Conservation (phyloP, 1,140 invertebrate species). For the Theocolax elegans region DNA sequence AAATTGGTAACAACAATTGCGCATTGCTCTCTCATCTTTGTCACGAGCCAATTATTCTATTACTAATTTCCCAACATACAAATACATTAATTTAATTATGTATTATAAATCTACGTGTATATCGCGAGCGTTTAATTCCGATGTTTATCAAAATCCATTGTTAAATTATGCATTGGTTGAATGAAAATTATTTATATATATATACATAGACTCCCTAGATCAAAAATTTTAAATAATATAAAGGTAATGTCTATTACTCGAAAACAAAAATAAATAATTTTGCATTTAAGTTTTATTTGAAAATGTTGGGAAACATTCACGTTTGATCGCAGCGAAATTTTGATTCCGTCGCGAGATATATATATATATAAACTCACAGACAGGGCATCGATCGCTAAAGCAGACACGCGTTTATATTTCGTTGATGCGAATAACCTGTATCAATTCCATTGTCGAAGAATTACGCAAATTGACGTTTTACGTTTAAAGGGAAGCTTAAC, state of each 20-base stretch:
- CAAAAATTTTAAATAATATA: too few relatives aligned
- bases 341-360: too few relatives aligned
- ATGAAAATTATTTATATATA: too few relatives aligned
- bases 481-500: neutral
- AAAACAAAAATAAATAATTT: too few relatives aligned
- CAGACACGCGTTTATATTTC: too few relatives aligned
- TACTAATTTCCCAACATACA: neutral
- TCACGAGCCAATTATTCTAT: neutral
- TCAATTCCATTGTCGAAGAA: constrained; percentile 21
- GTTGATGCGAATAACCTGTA: constrained; percentile 16
- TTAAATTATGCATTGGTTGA: neutral
- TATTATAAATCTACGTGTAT: neutral
- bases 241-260: too few relatives aligned
- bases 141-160: too few relatives aligned
- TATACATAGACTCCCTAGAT: too few relatives aligned
- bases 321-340: constrained; percentile 19
- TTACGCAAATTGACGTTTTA: constrained; percentile 32
- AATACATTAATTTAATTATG: constrained; percentile 1
- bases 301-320: too few relatives aligned
- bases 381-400: too few relatives aligned
- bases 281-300: neutral
- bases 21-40: neutral
- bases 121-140: too few relatives aligned
- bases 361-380: too few relatives aligned
- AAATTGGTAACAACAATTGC: neutral